Percentiles rank a stretch among this genome's conserved stretches.
Evolutionary conservation across 2,797 vertebrate species (phyloP).

Genomic region (Champsocephalus gunnari): DNA sequence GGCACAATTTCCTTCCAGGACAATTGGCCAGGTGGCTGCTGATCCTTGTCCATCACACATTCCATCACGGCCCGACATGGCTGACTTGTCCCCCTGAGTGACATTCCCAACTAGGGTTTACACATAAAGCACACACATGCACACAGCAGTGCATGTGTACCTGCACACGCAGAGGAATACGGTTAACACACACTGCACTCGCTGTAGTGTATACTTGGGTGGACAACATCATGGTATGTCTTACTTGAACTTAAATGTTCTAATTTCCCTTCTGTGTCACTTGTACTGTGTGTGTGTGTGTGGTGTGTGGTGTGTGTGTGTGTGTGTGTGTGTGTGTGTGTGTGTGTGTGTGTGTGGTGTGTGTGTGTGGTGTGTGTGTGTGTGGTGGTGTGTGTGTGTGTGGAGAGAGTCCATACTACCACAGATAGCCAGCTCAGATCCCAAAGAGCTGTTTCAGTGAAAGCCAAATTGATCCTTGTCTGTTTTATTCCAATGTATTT

Average conservation of each 20-base stretch:
- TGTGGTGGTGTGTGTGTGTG: no score
- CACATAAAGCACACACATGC: slow-evolving; percentile 10
- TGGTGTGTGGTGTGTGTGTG: no score
- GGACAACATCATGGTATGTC: neutral
- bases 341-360: no score
- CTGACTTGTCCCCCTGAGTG: slow-evolving; percentile 82
- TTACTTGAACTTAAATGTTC: neutral
- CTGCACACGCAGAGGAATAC: neutral
- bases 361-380: no score
- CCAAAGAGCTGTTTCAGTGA: slow-evolving; percentile 6
- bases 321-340: no score
- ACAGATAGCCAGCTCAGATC: slow-evolving; percentile 8
- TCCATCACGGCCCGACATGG: slow-evolving; percentile 81
- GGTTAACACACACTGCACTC: neutral
- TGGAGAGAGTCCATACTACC: neutral
- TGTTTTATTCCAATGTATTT: slow-evolving; percentile 37
- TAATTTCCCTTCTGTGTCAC: neutral
- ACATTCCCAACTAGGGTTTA: slow-evolving; percentile 56
- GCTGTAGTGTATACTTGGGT: neutral
- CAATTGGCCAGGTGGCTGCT: slow-evolving; percentile 74
- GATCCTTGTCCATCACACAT: slow-evolving; percentile 84
- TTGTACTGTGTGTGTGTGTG: neutral
- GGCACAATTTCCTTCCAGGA: slow-evolving; percentile 74
- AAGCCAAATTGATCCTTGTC: slow-evolving; percentile 28
- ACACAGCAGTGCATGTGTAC: slow-evolving; percentile 24